Conservation (phyloP, 30 jellyfish, hydroid and myxozoan genomes). For the Morbakka virulenta region DNA sequence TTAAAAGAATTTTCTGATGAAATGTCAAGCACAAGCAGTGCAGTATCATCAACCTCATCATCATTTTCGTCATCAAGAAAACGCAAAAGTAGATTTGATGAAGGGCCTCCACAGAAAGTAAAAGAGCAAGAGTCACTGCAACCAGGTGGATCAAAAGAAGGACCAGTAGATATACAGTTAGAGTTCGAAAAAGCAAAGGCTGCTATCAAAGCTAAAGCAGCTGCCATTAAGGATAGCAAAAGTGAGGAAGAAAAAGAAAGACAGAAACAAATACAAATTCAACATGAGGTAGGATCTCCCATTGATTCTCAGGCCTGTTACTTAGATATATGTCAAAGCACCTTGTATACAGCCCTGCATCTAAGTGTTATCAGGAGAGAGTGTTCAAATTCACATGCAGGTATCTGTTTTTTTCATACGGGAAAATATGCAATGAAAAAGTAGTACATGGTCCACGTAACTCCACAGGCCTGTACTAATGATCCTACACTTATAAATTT, state of each 20-base stretch:
- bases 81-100: slow-evolving; percentile 60
- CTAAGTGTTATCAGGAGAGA: too few species aligned
- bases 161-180: slow-evolving; percentile 49
- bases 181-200: slow-evolving; percentile 94
- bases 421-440: too few species aligned
- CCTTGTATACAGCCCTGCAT: too few species aligned
- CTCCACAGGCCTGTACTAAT: too few species aligned
- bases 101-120: slow-evolving; percentile 36
- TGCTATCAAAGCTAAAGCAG: slow-evolving; percentile 78
- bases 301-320: too few species aligned
- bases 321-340: too few species aligned
- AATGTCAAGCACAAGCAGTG: too few species aligned
- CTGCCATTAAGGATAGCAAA: slow-evolving; percentile 38
- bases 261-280: slow-evolving; percentile 66
- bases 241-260: slow-evolving; percentile 18
- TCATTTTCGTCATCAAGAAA: slow-evolving; percentile 11
- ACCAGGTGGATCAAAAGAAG: slow-evolving; percentile 23
- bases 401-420: too few species aligned
- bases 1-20: slow-evolving; percentile 1
- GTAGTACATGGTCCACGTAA: too few species aligned
- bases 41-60: not conserved
- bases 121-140: slow-evolving; percentile 10
- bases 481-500: too few species aligned
- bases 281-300: slow-evolving; percentile 53
- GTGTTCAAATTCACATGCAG: too few species aligned